phyloP scores from a whole-genome alignment of 2,113 vertebrate species.

The Pungitius pungitius region DNA sequence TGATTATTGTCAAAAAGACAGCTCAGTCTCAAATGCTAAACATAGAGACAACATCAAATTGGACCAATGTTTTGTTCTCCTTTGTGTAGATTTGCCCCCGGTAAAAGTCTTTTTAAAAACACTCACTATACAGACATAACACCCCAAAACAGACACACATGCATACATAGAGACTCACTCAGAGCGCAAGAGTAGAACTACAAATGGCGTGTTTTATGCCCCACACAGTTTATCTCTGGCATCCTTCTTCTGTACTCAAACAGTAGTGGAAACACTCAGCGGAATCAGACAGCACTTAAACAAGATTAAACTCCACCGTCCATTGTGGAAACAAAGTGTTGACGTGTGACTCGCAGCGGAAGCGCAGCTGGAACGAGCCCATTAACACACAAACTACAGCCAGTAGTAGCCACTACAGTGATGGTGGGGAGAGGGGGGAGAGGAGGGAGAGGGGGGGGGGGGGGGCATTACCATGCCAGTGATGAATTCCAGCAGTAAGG shows the following conservation, averaged over 20 bases:
- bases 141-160: constrained; percentile 70
- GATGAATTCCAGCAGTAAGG: constrained; percentile 4
- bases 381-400: constrained; percentile 24
- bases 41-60: neutral
- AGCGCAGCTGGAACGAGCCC: constrained; percentile 26
- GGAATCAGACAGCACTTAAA: too few species aligned
- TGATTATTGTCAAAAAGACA: constrained; percentile 28
- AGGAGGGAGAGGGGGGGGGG: too few species aligned
- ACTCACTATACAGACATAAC: constrained; percentile 38
- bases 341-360: constrained; percentile 9
- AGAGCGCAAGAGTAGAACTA: constrained; percentile 41
- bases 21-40: constrained; percentile 17
- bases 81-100: constrained; percentile 55
- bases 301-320: constrained; percentile 16
- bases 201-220: constrained; percentile 23
- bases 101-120: constrained; percentile 67
- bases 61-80: constrained; percentile 31
- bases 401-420: too few species aligned
- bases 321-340: constrained; percentile 20
- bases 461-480: constrained; percentile 9
- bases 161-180: constrained; percentile 70
- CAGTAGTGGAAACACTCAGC: constrained; percentile 23
- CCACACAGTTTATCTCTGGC: constrained; percentile 12
- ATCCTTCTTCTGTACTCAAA: constrained; percentile 19
- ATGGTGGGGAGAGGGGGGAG: neutral